Evolutionary conservation across 2,113 vertebrate genomes (phyloP).

Genomic region (Uria aalge): DNA sequence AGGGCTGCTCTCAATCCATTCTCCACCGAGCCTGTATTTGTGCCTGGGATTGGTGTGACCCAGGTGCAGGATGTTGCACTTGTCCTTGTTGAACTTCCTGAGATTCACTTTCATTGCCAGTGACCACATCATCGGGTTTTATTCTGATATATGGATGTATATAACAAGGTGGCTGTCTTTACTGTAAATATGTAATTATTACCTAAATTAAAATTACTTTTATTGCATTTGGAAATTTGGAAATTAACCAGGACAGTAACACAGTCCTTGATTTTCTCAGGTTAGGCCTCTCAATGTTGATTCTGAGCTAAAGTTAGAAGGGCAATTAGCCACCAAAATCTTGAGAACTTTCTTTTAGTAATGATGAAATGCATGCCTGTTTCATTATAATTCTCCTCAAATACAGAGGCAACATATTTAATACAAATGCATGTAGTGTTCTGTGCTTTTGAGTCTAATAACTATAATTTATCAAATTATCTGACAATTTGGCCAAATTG

Average conservation of each 20-base stretch:
- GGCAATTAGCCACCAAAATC: background rate
- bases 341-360: background rate
- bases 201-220: background rate
- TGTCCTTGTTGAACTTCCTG: too few species aligned
- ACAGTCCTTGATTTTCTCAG: background rate
- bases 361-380: background rate
- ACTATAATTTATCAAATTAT: background rate
- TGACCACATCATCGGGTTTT: background rate
- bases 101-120: background rate
- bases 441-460: background rate
- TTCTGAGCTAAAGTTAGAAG: background rate
- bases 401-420: background rate
- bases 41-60: too few species aligned
- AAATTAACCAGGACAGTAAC: background rate
- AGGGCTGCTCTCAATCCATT: too few species aligned
- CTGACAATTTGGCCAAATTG: background rate
- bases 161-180: background rate
- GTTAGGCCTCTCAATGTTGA: background rate
- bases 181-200: background rate
- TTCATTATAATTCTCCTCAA: background rate
- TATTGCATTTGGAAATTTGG: background rate
- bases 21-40: too few species aligned
- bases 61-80: too few species aligned
- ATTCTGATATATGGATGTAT: background rate
- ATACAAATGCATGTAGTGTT: background rate